These are phyloP conservation scores for Cataglyphis rosenhaueri DNA, from an alignment of 2,888 invertebrate species.

Conservation along the genomic window DNA sequence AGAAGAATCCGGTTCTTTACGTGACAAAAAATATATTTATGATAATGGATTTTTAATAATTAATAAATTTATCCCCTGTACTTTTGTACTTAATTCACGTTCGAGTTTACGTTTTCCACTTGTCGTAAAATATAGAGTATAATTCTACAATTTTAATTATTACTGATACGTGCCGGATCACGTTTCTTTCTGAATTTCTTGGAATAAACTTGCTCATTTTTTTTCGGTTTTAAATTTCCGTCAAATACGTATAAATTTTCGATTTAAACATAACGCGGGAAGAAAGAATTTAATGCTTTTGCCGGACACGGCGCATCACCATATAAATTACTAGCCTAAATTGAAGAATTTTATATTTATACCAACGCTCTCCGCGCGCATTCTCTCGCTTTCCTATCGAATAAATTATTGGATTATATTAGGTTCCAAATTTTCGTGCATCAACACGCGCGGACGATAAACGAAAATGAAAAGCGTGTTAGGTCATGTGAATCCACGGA, in stretches of 20 bases:
- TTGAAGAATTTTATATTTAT: constrained; percentile 21
- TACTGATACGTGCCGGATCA: neutral
- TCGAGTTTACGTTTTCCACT: neutral
- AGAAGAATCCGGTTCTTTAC: neutral
- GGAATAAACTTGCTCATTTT: neutral
- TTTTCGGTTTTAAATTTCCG: neutral
- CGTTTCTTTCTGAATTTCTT: neutral
- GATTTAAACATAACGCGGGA: constrained; percentile 18
- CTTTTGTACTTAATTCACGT: neutral
- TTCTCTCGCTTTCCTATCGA: constrained; percentile 52
- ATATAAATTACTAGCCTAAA: constrained; percentile 40
- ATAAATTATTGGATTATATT: constrained; percentile 52
- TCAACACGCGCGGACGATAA: constrained; percentile 16
- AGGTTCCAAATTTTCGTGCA: constrained; percentile 23
- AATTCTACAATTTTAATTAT: neutral
- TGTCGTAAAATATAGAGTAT: neutral
- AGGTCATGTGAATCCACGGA: neutral
- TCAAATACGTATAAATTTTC: constrained; percentile 12
- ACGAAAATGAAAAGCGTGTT: constrained; percentile 44
- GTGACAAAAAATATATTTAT: neutral
- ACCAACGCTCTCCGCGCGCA: constrained; percentile 16
- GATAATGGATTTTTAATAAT: neutral
- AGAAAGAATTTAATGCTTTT: constrained; percentile 19
- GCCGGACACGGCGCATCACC: neutral
- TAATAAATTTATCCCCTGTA: neutral